Evolutionary conservation across 2,797 vertebrate species (phyloP), one percentile per base, ranked within the genome.

Genomic region (Podarcis lilfordi): DNA sequence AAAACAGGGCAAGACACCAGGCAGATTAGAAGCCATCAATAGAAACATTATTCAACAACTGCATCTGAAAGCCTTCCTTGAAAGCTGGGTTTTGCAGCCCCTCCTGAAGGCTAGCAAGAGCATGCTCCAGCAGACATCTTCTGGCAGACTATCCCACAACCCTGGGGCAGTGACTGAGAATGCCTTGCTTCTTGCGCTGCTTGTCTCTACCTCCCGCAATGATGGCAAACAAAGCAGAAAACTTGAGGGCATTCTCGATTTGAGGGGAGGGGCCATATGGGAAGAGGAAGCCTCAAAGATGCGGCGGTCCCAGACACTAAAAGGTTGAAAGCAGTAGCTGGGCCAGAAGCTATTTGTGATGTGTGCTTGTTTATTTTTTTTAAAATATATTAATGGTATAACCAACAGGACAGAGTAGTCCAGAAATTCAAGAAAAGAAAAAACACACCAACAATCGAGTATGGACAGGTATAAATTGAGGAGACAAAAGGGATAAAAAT

Each of bases 211-310:
- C 32, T 61, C 84, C 68, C 23, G 13, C 6, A 29, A 74, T 29
- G 32, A 80, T 74, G 17, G 77, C 66, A 80, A 66, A 72, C 55
- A 86, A 86, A 80, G 78, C 68, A 87, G 17, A 86, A 61, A 21
- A 21, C 32, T 19, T 71, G 32, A 72, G 50, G 50, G n/a, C 79
- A 72, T n/a, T 10, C 19, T 37, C 43, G 80, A 81, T 6, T 19
- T 25, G 25, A 19, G 78, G 19, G 85, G 8, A 40, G 17, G 25
- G 25, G 9, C 4, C 27, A 71, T 17, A 23, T 69, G 23, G 55
- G n/a, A 32, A 80, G 68, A 82, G n/a, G 32, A 59, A 5, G 59
- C 64, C 17, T 9, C 50, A 71, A 23, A 37, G 9, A 43, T 69
- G 61, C n/a, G 27, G 13, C 6, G 35, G 43, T 35, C 3, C 40